Evolutionary conservation across 2,888 invertebrate genomes (phyloP).

Genomic region (Apantesis nais): DNA sequence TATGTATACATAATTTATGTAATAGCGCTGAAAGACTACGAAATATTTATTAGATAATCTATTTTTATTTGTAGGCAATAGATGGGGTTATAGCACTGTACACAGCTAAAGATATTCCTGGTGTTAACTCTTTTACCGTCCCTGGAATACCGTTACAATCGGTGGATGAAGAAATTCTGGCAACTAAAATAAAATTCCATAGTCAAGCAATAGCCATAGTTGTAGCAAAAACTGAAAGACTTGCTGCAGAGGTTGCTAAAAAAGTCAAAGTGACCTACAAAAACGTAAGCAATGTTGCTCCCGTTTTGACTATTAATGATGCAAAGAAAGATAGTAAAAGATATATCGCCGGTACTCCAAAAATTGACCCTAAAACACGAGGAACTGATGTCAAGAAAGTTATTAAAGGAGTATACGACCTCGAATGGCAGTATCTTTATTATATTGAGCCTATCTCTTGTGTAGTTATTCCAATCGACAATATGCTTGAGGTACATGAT

Average conservation of each 20-base stretch:
- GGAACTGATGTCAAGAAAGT: constrained; percentile 69
- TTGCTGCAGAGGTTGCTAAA: constrained; percentile 85
- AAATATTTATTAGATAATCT: background rate
- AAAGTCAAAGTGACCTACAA: constrained; percentile 86
- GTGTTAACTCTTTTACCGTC: constrained; percentile 84
- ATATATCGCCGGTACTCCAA: constrained; percentile 51
- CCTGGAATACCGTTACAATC: constrained; percentile 66
- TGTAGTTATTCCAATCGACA: constrained; percentile 88
- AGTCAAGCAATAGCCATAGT: constrained; percentile 90
- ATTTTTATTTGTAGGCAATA: constrained; percentile 73
- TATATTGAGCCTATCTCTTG: constrained; percentile 90
- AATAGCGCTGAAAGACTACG: background rate
- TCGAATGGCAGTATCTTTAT: constrained; percentile 91
- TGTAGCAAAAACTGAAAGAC: constrained; percentile 84
- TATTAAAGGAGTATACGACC: constrained; percentile 85
- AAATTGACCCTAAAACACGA: constrained; percentile 61
- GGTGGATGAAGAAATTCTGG: constrained; percentile 82
- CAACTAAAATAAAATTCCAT: constrained; percentile 85
- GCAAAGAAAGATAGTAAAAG: constrained; percentile 77
- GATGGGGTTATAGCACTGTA: constrained; percentile 88
- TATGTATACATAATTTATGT: constrained; percentile 46
- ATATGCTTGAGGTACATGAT: constrained; percentile 88
- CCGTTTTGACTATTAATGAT: constrained; percentile 70
- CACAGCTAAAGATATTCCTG: constrained; percentile 89
- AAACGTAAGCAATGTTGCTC: constrained; percentile 59